Conservation (phyloP, 2,888 invertebrate genomes). For the Rosalia funebris region DNA sequence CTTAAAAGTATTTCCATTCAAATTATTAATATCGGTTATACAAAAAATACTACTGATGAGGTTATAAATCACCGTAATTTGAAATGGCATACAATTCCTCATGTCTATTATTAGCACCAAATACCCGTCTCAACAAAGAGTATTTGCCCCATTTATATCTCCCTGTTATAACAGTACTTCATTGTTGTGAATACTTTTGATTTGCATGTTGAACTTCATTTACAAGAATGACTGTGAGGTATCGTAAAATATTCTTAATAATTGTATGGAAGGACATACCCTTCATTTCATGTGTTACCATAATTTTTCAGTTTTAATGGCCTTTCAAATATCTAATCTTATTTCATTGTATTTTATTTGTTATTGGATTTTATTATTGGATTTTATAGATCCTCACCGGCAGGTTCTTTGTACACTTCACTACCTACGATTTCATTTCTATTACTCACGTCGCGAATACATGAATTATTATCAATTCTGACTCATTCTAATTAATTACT, state of each 20-base stretch:
- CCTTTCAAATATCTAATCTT: conserved; percentile 27
- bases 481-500: conserved; percentile 35
- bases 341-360: conserved; percentile 27
- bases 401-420: conserved; percentile 30
- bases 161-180: conserved; percentile 21
- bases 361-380: conserved; percentile 8
- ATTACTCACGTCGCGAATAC: conserved; percentile 27
- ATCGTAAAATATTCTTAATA: conserved; percentile 30
- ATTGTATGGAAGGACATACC: conserved; percentile 13
- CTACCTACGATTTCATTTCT: conserved; percentile 31
- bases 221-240: conserved; percentile 45
- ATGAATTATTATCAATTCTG: conserved; percentile 34
- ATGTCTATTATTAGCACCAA: too few relatives aligned
- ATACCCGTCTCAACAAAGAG: background rate
- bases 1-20: too few relatives aligned
- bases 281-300: conserved; percentile 11
- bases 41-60: too few relatives aligned
- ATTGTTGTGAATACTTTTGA: conserved; percentile 27
- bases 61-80: too few relatives aligned
- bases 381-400: conserved; percentile 21
- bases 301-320: conserved; percentile 31
- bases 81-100: too few relatives aligned
- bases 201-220: conserved; percentile 39
- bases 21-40: too few relatives aligned
- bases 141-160: conserved; percentile 18